These are phyloP conservation scores for Panopea generosa DNA, from an alignment of 2,888 invertebrate genomes.

Conservation along the genomic window DNA sequence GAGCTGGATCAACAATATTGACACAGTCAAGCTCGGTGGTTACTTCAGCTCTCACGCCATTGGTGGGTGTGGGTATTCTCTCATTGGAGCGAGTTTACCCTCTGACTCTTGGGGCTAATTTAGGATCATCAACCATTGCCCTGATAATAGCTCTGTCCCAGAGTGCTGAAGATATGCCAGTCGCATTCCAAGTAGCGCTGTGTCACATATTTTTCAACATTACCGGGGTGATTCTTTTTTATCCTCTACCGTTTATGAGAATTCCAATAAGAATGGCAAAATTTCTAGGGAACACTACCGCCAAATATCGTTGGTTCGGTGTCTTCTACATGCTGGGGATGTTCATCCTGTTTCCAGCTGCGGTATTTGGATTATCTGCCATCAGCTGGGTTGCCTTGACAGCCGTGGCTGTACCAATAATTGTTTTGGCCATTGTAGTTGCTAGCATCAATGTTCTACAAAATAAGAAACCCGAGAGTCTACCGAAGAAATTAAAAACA, in stretches of 20 bases:
- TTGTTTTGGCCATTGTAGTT: slow-evolving; percentile 65
- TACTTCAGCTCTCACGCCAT: slow-evolving; percentile 79
- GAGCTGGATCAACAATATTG: slow-evolving; percentile 76
- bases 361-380: slow-evolving; percentile 69
- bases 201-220: slow-evolving; percentile 84
- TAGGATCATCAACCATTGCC: slow-evolving; percentile 80
- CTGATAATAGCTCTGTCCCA: slow-evolving; percentile 77
- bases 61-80: slow-evolving; percentile 80
- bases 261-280: slow-evolving; percentile 69
- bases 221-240: slow-evolving; percentile 86
- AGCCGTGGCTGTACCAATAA: slow-evolving; percentile 59
- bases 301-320: slow-evolving; percentile 80
- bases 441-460: slow-evolving; percentile 74
- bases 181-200: slow-evolving; percentile 78
- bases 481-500: slow-evolving; percentile 68
- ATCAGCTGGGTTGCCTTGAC: too few species aligned
- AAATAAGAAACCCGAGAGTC: slow-evolving; percentile 58
- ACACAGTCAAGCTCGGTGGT: slow-evolving; percentile 81
- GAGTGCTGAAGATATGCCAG: slow-evolving; percentile 77
- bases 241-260: slow-evolving; percentile 81
- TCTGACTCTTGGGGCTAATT: slow-evolving; percentile 78
- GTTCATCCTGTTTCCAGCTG: slow-evolving; percentile 72
- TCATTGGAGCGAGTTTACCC: slow-evolving; percentile 79
- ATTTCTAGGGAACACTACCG: slow-evolving; percentile 68
- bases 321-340: slow-evolving; percentile 68